Evolutionary conservation across 2,797 vertebrate species (phyloP).

Genomic region (Pipistrellus pygmaeus): DNA sequence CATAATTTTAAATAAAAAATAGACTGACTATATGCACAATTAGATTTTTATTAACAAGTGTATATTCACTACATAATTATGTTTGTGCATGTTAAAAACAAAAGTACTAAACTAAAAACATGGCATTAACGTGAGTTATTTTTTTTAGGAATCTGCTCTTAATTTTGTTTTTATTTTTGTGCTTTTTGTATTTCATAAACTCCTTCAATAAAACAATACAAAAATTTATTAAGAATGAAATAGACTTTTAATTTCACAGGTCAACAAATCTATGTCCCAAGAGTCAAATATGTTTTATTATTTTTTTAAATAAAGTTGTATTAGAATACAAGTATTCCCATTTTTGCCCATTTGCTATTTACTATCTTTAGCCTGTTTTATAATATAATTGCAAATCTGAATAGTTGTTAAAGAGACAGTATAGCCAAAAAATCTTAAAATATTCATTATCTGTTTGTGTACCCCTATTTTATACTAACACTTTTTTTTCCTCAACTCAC

Average conservation of each 20-base stretch:
- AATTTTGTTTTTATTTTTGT: not conserved
- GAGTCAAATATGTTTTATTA: not conserved
- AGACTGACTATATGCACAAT: not conserved
- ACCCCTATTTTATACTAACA: not conserved
- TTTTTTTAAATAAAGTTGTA: constrained; percentile 9
- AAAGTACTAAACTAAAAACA: not conserved
- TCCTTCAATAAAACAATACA: not conserved
- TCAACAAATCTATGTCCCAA: not conserved
- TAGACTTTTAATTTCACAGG: not conserved
- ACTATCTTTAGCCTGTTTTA: not conserved
- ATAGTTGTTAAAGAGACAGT: not conserved
- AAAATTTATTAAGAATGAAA: not conserved
- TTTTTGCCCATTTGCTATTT: not conserved
- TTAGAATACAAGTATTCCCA: not conserved
- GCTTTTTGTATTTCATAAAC: not conserved
- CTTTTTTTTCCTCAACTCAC: not conserved
- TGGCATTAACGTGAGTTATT: not conserved
- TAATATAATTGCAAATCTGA: not conserved
- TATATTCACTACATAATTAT: not conserved
- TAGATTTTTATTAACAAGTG: not conserved
- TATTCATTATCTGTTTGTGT: not conserved
- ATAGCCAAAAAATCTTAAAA: not conserved
- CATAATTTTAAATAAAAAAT: not conserved
- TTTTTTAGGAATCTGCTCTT: not conserved
- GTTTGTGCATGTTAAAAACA: not conserved